Base-by-base conservation (phyloP, 2,888 invertebrate genomes). In the Meghimatium bilineatum region DNA sequence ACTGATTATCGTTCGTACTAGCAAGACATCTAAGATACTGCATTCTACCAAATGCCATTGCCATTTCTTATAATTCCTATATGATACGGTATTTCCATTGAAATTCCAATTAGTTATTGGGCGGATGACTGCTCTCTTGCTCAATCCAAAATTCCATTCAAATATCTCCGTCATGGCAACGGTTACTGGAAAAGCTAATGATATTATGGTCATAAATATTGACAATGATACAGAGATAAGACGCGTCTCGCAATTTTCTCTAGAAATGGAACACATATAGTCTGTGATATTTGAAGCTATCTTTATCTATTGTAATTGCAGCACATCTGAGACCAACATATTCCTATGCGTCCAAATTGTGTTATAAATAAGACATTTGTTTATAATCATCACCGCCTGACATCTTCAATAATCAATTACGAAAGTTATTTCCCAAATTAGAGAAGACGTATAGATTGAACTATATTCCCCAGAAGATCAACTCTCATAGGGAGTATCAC, bases 141-240 rank as follows among this genome's bases (percentile, higher is more conserved):
- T n/a, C n/a, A n/a, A n/a, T n/a, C n/a, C n/a, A n/a, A n/a, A n/a
- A 20, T 38, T 26, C 8, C 38, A 17, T 20, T 26, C 26, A 76
- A 32, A 60, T 34, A 26, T 49, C 60, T 36, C 63, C 66, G 1
- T 49, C 78, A 34, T 12, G 49, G 67, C 38, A 79, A 67, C 67
- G 67, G 78, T 32, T 63, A 63, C 32, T 63, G 38, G 44, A 38
- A 44, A 66, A 49, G 67, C 29, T 79, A 79, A 79, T 79, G 26
- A 79, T 49, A 67, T 79, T 67, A 67, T 36, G 44, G 29, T 17
- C 67, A 79, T 79, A 66, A 79, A 79, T 67, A 79, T 38, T 63
- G 67, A 36, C 26, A 67, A 79, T 79, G 36, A 79, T 79, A 67
- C 67, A 79, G 29, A 79, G 66, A 67, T 67, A 8, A 79, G 67